These are phyloP conservation scores for Forbesichthys papilliferus DNA, from an alignment of 2,113 vertebrate species.

Conservation along the genomic window DNA sequence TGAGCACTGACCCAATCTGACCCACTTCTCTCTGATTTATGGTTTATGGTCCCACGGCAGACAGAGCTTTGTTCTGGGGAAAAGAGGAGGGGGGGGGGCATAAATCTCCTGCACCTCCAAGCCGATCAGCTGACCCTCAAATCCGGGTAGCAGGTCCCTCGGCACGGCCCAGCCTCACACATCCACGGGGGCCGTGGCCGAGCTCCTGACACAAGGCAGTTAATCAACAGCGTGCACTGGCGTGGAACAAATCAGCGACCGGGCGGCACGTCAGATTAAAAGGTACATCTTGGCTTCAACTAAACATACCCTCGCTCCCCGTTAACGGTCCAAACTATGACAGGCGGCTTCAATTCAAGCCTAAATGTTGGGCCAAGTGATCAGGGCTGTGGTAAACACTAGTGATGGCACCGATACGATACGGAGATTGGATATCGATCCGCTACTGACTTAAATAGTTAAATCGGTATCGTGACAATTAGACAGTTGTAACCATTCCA, in stretches of 20 bases:
- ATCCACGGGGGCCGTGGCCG: slow-evolving; percentile 24
- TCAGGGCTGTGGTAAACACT: too few species aligned
- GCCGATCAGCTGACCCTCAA: slow-evolving; percentile 64
- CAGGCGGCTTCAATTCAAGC: too few species aligned
- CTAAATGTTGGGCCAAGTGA: too few species aligned
- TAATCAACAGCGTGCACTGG: slow-evolving; percentile 59
- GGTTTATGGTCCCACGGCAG: slow-evolving; percentile 57
- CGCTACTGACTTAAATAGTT: too few species aligned
- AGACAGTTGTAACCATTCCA: too few species aligned
- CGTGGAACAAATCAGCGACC: slow-evolving; percentile 40
- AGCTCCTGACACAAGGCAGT: slow-evolving; percentile 47
- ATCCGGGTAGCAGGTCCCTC: slow-evolving; percentile 35
- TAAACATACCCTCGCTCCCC: too few species aligned
- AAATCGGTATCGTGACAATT: too few species aligned
- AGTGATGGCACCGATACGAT: too few species aligned
- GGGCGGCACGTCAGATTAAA: background rate
- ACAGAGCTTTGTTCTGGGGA: slow-evolving; percentile 70
- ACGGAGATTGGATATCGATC: too few species aligned
- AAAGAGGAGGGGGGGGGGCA: slow-evolving; percentile 55
- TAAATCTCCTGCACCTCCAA: slow-evolving; percentile 72
- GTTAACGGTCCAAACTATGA: too few species aligned
- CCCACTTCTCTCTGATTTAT: slow-evolving; percentile 79
- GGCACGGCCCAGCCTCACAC: background rate
- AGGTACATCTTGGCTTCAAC: too few species aligned
- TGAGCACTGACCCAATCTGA: slow-evolving; percentile 70